Percentiles rank a stretch among this genome's conserved stretches.
Evolutionary conservation across 2,113 vertebrate genomes (phyloP).

Genomic region (Polypterus senegalus): DNA sequence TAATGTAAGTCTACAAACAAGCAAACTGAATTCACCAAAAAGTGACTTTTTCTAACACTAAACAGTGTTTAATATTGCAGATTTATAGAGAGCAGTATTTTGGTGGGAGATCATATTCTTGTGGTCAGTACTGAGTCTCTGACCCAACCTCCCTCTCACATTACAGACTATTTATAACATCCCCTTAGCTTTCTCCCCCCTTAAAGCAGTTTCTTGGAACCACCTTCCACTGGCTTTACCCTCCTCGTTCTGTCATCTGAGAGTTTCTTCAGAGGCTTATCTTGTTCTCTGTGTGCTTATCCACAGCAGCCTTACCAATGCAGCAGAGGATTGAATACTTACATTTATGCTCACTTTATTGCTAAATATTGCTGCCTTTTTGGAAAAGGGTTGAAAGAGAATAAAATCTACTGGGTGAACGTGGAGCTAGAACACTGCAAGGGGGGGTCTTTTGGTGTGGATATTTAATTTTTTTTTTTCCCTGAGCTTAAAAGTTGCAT

Average conservation of each 20-base stretch:
- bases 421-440: not conserved
- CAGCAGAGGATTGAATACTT: constrained; percentile 36
- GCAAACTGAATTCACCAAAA: too few species aligned
- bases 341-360: not conserved
- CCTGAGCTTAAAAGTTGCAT: constrained; percentile 48
- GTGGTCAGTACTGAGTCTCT: constrained; percentile 78
- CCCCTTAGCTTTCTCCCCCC: constrained; percentile 70
- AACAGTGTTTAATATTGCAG: constrained; percentile 44
- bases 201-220: constrained; percentile 69
- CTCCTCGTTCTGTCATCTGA: constrained; percentile 70
- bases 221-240: constrained; percentile 74
- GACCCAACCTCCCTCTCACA: constrained; percentile 96
- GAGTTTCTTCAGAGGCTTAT: constrained; percentile 56
- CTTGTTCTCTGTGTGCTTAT: constrained; percentile 56
- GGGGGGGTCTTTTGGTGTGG: constrained; percentile 19
- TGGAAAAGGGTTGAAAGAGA: constrained; percentile 34
- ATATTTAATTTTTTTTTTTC: constrained; percentile 25
- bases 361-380: constrained; percentile 31
- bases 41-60: constrained; percentile 28
- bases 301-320: constrained; percentile 57
- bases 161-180: constrained; percentile 99
- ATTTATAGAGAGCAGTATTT: constrained; percentile 54
- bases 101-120: constrained; percentile 66
- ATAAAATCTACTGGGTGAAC: constrained; percentile 27
- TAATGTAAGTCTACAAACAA: too few species aligned